These are phyloP conservation scores for Euwallacea fornicatus DNA, from an alignment of 1,140 invertebrate species.

Conservation along the genomic window DNA sequence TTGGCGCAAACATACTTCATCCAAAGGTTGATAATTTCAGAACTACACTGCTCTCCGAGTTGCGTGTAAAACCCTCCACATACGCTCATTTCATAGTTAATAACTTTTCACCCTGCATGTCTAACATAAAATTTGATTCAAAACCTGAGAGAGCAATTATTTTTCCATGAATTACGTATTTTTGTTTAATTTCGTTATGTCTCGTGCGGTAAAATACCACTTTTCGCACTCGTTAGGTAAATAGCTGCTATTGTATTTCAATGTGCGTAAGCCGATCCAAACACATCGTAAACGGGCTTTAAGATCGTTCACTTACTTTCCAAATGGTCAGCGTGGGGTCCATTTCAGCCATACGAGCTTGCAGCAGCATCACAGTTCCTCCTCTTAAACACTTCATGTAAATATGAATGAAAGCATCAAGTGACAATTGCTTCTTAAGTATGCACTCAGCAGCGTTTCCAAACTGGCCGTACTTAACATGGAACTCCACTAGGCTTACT, in stretches of 20 bases:
- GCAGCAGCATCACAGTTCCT: slow-evolving; percentile 62
- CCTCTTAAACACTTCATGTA: slow-evolving; percentile 67
- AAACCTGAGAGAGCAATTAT: too few species aligned
- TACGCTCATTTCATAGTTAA: too few species aligned
- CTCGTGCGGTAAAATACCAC: neutral
- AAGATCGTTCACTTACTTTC: slow-evolving; percentile 58
- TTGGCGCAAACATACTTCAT: too few species aligned
- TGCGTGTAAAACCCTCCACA: too few species aligned
- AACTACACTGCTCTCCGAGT: too few species aligned
- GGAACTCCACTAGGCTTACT: slow-evolving; percentile 68
- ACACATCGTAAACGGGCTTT: neutral
- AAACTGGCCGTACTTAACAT: slow-evolving; percentile 65
- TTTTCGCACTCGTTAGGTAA: neutral
- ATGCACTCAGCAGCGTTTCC: slow-evolving; percentile 64
- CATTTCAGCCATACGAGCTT: slow-evolving; percentile 62
- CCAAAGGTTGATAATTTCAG: too few species aligned
- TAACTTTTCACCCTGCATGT: too few species aligned
- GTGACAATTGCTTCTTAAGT: slow-evolving; percentile 63
- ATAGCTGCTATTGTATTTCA: neutral
- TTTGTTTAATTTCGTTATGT: neutral
- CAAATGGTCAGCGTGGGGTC: slow-evolving; percentile 66
- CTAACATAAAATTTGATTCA: too few species aligned
- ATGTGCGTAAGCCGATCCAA: too few species aligned
- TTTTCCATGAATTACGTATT: too few species aligned
- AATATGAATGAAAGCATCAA: slow-evolving; percentile 72